phyloP scores from a whole-genome alignment of 2,113 vertebrate species.

The Alligator sinensis region DNA sequence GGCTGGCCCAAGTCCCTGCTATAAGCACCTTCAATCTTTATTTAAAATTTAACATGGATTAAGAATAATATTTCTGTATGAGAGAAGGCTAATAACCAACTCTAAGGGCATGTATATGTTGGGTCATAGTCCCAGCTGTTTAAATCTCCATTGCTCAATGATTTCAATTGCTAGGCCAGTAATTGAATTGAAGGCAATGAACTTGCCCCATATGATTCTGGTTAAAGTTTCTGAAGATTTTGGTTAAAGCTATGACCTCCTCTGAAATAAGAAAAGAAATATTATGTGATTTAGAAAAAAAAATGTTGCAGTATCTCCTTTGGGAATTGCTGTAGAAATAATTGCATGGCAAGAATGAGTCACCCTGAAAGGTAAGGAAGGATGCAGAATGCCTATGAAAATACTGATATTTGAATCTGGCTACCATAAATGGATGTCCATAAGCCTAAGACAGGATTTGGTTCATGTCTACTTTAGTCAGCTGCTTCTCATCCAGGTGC shows the following conservation, averaged over 20 bases:
- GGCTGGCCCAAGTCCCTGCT: too few species aligned
- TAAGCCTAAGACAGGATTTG: neutral
- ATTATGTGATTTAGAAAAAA: neutral
- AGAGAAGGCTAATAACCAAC: neutral
- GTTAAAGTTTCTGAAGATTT: conserved; percentile 16
- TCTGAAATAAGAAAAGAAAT: conserved; percentile 1
- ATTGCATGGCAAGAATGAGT: conserved; percentile 29
- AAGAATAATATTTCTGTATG: neutral
- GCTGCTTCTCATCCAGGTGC: neutral
- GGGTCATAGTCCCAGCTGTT: neutral
- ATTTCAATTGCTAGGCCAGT: neutral
- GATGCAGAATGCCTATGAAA: conserved; percentile 27
- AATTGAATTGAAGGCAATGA: neutral
- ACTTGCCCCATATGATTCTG: neutral
- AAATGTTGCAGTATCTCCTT: conserved; percentile 8
- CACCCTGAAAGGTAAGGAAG: conserved; percentile 17
- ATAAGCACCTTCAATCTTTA: neutral
- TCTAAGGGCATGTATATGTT: neutral
- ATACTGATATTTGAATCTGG: neutral
- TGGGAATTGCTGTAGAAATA: neutral
- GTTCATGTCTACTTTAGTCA: neutral
- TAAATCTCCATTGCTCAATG: neutral
- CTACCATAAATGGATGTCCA: neutral
- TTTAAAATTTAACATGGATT: neutral
- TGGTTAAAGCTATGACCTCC: neutral